Percentiles rank a stretch among this genome's conserved stretches.
phyloP scores from a whole-genome alignment of 30 jellyfish, hydroid and myxozoan species.

The Aurelia aurita complex sp. Pacific region DNA sequence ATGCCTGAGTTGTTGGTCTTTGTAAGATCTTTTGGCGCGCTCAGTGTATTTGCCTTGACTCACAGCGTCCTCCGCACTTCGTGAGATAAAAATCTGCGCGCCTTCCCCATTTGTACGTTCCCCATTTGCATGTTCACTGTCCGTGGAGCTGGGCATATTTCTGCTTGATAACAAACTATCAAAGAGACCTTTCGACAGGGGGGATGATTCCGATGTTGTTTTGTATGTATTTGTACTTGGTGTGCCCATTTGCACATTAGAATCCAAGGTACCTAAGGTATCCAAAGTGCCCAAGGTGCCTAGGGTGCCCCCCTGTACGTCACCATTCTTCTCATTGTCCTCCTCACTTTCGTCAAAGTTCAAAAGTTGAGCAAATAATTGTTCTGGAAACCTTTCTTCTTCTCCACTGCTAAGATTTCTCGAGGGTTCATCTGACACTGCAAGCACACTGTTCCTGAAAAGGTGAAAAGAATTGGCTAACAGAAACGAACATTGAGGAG shows the following conservation, averaged over 20 bases:
- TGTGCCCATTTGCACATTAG: constrained; percentile 35
- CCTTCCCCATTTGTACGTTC: constrained; percentile 1
- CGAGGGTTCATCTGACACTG: constrained; percentile 43
- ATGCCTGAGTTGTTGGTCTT: constrained; percentile 27
- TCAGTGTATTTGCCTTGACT: constrained; percentile 26
- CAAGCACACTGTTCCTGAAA: constrained; percentile 40
- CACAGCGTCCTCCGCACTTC: constrained; percentile 35
- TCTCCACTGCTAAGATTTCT: constrained; percentile 7
- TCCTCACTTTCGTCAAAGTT: constrained; percentile 63
- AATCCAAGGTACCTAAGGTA: constrained; percentile 19
- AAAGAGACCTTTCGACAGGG: constrained; percentile 33
- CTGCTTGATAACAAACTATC: constrained; percentile 38
- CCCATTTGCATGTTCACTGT: constrained; percentile 41
- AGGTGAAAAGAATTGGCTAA: not conserved
- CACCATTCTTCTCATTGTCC: constrained; percentile 25
- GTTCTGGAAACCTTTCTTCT: constrained; percentile 66
- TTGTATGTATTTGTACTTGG: constrained; percentile 61
- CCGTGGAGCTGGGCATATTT: constrained; percentile 44
- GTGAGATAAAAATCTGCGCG: not conserved
- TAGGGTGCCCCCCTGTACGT: not conserved
- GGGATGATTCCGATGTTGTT: constrained; percentile 61
- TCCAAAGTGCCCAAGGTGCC: too few species aligned
- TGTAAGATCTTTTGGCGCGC: constrained; percentile 32
- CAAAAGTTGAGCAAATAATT: constrained; percentile 48
- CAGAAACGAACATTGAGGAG: not conserved